Evolutionary conservation across 1,140 invertebrate species (phyloP), one percentile per base, ranked within the genome.

Genomic region (Lethrus apterus): DNA sequence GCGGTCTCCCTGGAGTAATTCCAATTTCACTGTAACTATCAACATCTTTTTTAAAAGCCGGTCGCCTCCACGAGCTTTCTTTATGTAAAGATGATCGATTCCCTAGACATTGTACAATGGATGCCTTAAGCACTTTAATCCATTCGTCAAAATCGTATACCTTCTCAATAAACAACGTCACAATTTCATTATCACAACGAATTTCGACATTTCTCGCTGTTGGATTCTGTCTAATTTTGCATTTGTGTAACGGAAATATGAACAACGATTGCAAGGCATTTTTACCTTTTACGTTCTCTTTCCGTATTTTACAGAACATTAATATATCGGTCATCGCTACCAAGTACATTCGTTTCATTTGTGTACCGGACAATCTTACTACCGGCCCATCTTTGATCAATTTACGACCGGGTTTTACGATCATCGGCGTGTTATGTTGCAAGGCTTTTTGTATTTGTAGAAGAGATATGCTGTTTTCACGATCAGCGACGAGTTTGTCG

Each of bases 331-430:
- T 73, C 62, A 71, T 72, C 50, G 70, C 68, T 56, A 71, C 68
- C 49, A 74, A 73, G 40, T 71, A 76, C 2, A 71, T 60, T 50
- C 68, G 67, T 18, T 68, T 62, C 41, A 64, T 62, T 11, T 51
- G 55, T 4, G 49, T 67, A 7, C 67, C 68, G 0, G 68, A 69
- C 41, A 85, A 81, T 70, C 83, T 80, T 60, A 78, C 75, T 1
- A 87, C 64, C 15, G 72, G 62, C 9, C 84, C 84, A 65, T 86
- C 80, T 56, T 80, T 83, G 26, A 86, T 74, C 33, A 86, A 70
- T 44, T 72, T 74, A 19, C 84, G 70, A 2, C 80, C 82, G 20
- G 83, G 83, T 49, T 73, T 74, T 0, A 86, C 70, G 29, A 87
- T 76, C 54, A 76, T 77, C 2, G 77, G 77, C 21, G 77, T 74